Percentiles rank a stretch among this genome's conserved stretches.
These are phyloP conservation scores for Meloidogyne floridensis DNA, from an alignment of 1,140 invertebrate species.

Conservation along the genomic window DNA sequence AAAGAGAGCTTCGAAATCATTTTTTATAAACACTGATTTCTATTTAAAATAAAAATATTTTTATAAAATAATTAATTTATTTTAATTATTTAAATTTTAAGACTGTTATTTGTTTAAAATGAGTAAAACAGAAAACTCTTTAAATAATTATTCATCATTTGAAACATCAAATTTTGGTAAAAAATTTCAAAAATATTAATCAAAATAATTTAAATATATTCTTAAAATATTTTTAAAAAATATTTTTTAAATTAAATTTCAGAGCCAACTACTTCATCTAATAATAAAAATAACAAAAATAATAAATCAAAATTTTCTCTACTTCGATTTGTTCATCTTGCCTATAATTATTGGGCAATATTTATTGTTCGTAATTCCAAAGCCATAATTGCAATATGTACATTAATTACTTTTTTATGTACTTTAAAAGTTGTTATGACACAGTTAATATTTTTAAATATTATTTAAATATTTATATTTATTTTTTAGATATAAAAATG, in stretches of 20 bases:
- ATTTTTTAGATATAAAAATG: conserved; percentile 47
- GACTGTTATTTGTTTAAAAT: background rate
- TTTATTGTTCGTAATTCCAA: conserved; percentile 42
- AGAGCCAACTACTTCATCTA: background rate
- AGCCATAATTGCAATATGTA: conserved; percentile 39
- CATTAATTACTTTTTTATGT: conserved; percentile 43
- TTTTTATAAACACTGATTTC: no score
- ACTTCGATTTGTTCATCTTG: conserved; percentile 22
- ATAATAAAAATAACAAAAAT: background rate
- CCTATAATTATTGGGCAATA: conserved; percentile 37
- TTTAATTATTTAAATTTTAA: no score
- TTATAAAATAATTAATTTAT: no score
- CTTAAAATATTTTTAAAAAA: background rate
- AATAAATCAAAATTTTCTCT: conserved; percentile 13
- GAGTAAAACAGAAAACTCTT: background rate
- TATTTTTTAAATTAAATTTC: background rate
- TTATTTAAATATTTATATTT: background rate
- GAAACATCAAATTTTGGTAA: background rate
- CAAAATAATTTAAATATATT: background rate
- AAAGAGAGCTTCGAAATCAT: no score
- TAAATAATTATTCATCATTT: conserved; percentile 2
- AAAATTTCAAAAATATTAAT: background rate
- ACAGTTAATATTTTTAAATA: conserved; percentile 33
- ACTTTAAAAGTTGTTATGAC: conserved; percentile 47
- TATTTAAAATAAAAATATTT: no score